A percentile compares a stretch with the other conserved stretches of the same genome.
These are phyloP conservation scores for Lycaena phlaeas DNA, from an alignment of 2,888 invertebrate genomes.

Conservation along the genomic window DNA sequence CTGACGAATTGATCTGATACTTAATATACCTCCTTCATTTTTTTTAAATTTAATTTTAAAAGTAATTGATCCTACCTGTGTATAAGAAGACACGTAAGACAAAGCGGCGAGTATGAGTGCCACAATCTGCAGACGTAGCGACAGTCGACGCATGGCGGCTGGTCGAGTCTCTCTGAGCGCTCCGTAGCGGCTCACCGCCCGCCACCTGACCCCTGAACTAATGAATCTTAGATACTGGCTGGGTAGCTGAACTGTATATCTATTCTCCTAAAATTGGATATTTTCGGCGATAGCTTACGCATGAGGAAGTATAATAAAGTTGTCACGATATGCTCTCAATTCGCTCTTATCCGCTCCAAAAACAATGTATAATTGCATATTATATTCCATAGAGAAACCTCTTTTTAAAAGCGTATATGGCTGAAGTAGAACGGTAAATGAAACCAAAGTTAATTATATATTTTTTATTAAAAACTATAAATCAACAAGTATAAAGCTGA, in stretches of 20 bases:
- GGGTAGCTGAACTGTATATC: slow-evolving; percentile 62
- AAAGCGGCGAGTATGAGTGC: slow-evolving; percentile 12
- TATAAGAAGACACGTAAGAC: slow-evolving; percentile 8
- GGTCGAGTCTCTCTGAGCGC: slow-evolving; percentile 37
- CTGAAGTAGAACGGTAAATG: background rate
- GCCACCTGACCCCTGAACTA: slow-evolving; percentile 56
- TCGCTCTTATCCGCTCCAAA: slow-evolving; percentile 9
- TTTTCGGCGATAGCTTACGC: slow-evolving; percentile 51
- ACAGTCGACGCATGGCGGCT: slow-evolving; percentile 46
- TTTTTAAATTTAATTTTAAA: background rate
- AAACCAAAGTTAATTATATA: slow-evolving; percentile 13
- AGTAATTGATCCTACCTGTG: slow-evolving; percentile 15
- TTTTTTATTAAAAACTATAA: slow-evolving; percentile 38
- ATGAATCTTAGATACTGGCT: slow-evolving; percentile 62
- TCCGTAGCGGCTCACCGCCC: slow-evolving; percentile 36
- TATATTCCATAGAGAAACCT: background rate
- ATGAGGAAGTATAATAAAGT: slow-evolving; percentile 37
- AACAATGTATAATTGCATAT: background rate
- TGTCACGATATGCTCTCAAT: slow-evolving; percentile 21
- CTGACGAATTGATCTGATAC: no score
- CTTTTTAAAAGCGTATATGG: background rate
- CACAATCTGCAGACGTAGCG: slow-evolving; percentile 24
- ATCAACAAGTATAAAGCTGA: slow-evolving; percentile 35
- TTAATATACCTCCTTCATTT: no score
- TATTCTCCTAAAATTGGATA: no score